Evolutionary conservation across 2,113 vertebrate genomes (phyloP).

Genomic region (Haliaeetus leucogaster): DNA sequence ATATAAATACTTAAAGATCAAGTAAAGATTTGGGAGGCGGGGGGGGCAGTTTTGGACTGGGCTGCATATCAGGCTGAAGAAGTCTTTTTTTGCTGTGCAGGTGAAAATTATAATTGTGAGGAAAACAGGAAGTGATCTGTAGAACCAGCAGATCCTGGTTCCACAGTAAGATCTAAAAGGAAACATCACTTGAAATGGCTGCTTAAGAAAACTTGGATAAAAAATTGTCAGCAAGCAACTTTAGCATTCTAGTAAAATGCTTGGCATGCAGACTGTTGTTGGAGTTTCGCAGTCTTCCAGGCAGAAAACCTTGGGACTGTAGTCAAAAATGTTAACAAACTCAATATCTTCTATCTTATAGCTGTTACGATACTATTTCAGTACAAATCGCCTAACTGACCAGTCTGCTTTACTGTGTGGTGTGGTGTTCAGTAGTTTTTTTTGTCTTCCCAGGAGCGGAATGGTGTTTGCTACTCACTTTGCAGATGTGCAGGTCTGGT

Average conservation of each 20-base stretch:
- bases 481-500: not conserved
- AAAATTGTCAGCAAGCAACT: not conserved
- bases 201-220: not conserved
- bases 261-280: not conserved
- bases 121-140: rapidly evolving
- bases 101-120: not conserved
- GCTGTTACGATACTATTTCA: not conserved
- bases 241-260: not conserved
- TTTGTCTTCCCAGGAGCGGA: not conserved
- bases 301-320: not conserved
- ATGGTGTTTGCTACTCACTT: not conserved
- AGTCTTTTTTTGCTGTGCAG: not conserved
- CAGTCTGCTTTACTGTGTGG: not conserved
- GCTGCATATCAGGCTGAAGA: not conserved
- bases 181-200: not conserved
- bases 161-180: not conserved
- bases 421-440: not conserved
- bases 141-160: not conserved
- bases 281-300: not conserved
- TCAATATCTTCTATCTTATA: not conserved
- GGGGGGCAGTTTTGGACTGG: not conserved
- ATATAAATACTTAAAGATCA: not conserved
- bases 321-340: not conserved
- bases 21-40: not conserved
- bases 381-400: not conserved